phyloP scores from a whole-genome alignment of 2,888 invertebrate species.

The Tachina grossa region DNA sequence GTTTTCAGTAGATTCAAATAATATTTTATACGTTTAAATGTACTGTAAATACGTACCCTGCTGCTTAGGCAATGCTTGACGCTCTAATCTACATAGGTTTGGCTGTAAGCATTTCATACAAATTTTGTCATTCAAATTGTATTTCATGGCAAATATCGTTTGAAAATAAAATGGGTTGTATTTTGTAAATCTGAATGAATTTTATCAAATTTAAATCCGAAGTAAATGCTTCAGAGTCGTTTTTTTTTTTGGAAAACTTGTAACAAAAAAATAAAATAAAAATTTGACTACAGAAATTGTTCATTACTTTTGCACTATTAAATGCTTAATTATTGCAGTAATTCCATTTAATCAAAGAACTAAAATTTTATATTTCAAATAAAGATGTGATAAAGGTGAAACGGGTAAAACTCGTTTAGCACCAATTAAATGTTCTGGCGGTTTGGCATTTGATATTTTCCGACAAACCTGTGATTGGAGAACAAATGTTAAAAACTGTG shows the following conservation, averaged over 20 bases:
- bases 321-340: not conserved
- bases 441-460: constrained; percentile 96
- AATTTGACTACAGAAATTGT: not conserved
- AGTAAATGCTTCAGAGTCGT: not conserved
- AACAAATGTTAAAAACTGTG: constrained; percentile 97
- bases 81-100: no score
- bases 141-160: constrained; percentile 38
- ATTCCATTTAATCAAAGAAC: constrained; percentile 23
- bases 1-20: no score
- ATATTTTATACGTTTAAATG: no score
- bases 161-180: not conserved
- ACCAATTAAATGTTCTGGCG: constrained; percentile 93
- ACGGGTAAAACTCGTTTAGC: constrained; percentile 94
- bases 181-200: not conserved
- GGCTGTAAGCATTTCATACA: constrained; percentile 21
- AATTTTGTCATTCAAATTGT: constrained; percentile 27
- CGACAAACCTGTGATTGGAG: constrained; percentile 98
- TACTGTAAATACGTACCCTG: no score
- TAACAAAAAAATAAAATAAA: not conserved
- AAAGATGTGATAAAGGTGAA: constrained; percentile 95
- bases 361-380: constrained; percentile 63
- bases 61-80: no score
- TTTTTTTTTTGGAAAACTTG: not conserved
- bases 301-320: not conserved
- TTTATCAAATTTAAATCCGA: not conserved